These are phyloP conservation scores for Cirrhinus molitorella DNA, from an alignment of 2,797 vertebrate species.

Conservation along the genomic window DNA sequence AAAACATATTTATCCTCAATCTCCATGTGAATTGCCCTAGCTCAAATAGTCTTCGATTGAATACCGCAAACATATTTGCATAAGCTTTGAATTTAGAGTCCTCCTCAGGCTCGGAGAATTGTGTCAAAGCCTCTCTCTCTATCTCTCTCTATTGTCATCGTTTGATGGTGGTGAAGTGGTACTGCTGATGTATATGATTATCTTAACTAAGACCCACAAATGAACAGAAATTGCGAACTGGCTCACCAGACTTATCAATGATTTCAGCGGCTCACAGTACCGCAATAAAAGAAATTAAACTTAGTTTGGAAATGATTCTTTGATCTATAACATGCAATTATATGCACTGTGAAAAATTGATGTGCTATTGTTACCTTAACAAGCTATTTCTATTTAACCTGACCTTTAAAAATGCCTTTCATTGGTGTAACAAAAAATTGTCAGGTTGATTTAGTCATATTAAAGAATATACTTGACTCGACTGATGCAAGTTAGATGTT, in stretches of 20 bases:
- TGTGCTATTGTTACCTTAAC: neutral
- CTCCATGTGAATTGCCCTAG: slow-evolving; percentile 47
- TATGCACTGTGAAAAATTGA: neutral
- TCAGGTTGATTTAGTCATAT: neutral
- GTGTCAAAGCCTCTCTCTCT: slow-evolving; percentile 10
- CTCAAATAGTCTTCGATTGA: slow-evolving; percentile 49
- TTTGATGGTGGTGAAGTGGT: slow-evolving; percentile 22
- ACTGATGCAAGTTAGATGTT: too few species aligned
- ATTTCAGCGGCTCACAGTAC: neutral
- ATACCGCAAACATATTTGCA: slow-evolving; percentile 53
- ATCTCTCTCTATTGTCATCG: slow-evolving; percentile 25
- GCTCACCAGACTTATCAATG: neutral
- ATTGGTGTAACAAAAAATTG: neutral
- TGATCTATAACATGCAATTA: neutral
- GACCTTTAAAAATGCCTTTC: neutral
- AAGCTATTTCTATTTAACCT: neutral
- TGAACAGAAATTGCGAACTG: neutral
- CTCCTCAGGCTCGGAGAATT: slow-evolving; percentile 35
- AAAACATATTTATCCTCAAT: slow-evolving; percentile 58
- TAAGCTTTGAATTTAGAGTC: slow-evolving; percentile 48
- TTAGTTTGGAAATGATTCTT: neutral
- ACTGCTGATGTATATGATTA: slow-evolving; percentile 29
- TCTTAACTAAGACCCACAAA: slow-evolving; percentile 9
- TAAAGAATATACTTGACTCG: neutral
- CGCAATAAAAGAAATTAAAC: neutral